Evolutionary conservation across 1,140 invertebrate genomes (phyloP).

Genomic region (Drosophila kohkoa): DNA sequence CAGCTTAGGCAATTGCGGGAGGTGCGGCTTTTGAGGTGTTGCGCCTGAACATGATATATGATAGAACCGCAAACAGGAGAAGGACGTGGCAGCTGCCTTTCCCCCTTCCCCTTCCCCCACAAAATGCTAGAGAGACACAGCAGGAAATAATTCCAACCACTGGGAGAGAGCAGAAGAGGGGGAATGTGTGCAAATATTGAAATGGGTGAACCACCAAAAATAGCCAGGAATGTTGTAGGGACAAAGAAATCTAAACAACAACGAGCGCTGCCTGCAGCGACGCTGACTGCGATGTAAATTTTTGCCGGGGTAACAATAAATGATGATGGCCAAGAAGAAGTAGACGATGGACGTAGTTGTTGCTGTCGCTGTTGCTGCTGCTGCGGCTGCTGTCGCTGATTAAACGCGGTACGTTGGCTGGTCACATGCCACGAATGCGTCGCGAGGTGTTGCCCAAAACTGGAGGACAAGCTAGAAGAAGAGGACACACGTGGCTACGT

Average conservation of each 20-base stretch:
- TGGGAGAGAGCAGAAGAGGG: conserved; percentile 9
- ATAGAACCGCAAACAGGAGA: conserved; percentile 56
- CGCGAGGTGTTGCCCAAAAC: conserved; percentile 72
- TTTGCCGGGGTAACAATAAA: conserved; percentile 71
- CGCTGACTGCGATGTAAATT: conserved; percentile 28
- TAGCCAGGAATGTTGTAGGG: conserved; percentile 46
- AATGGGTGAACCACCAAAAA: conserved; percentile 63
- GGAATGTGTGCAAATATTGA: conserved; percentile 72
- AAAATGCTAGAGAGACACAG: conserved; percentile 42
- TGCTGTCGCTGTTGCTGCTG: no score
- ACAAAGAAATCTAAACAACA: conserved; percentile 82
- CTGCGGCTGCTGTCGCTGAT: conserved; percentile 44
- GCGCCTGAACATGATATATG: conserved; percentile 78
- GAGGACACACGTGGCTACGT: conserved; percentile 65
- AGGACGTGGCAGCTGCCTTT: background rate
- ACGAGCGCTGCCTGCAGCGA: conserved; percentile 38
- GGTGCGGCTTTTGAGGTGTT: conserved; percentile 55
- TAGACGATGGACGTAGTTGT: conserved; percentile 8
- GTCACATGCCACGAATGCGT: conserved; percentile 65
- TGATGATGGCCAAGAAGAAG: conserved; percentile 59
- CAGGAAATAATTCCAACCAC: conserved; percentile 78
- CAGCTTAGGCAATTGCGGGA: conserved; percentile 1
- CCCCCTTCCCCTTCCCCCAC: background rate
- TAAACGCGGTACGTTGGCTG: conserved; percentile 42
- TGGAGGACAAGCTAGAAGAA: conserved; percentile 42